These are phyloP conservation scores for Episyrphus balteatus DNA, from an alignment of 1,140 invertebrate species.

Conservation along the genomic window DNA sequence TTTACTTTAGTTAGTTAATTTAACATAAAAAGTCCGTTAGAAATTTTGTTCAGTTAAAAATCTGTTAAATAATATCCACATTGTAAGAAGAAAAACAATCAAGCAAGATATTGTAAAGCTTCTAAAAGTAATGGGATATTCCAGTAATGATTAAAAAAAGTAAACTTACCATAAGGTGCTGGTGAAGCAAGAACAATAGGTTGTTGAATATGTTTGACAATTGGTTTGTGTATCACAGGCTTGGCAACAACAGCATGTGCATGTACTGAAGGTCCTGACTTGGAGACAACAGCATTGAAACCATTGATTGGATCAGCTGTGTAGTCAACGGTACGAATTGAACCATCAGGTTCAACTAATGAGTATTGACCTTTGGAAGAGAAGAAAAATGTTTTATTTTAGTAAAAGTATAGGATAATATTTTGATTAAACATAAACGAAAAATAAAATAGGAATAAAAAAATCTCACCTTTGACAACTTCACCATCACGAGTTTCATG, in stretches of 20 bases:
- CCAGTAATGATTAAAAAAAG: background rate
- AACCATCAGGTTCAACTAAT: conserved; percentile 56
- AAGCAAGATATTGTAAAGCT: no score
- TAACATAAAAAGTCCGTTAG: no score
- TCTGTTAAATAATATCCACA: no score
- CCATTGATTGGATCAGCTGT: conserved; percentile 46
- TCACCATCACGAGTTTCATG: conserved; percentile 42
- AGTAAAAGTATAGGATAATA: background rate
- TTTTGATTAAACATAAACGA: background rate
- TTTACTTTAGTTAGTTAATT: no score
- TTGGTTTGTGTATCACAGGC: conserved; percentile 22
- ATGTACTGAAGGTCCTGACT: conserved; percentile 43
- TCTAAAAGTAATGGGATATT: no score
- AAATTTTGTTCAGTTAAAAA: no score
- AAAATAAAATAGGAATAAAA: background rate
- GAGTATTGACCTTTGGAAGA: conserved; percentile 46
- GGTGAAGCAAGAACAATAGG: conserved; percentile 31
- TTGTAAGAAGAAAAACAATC: no score
- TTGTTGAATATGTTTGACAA: conserved; percentile 22
- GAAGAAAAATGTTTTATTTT: background rate
- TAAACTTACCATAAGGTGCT: conserved; percentile 38
- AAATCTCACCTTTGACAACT: conserved; percentile 38
- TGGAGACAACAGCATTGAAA: conserved; percentile 46
- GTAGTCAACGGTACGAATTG: conserved; percentile 52
- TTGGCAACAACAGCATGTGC: conserved; percentile 29